phyloP scores from a whole-genome alignment of 2,113 vertebrate genomes.

The Xerus inauris region DNA sequence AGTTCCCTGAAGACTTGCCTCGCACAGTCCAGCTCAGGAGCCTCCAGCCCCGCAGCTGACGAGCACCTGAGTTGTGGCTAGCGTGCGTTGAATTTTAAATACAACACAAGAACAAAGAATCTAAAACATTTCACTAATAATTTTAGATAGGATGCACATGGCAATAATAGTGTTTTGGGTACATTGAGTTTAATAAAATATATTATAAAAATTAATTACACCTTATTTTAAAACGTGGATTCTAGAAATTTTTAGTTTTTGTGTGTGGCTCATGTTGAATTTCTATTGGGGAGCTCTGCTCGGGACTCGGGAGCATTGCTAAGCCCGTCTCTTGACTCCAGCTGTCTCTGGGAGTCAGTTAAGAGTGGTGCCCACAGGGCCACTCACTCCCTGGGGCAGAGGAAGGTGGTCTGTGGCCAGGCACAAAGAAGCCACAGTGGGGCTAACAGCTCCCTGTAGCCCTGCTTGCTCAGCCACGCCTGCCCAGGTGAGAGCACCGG shows the following conservation, averaged over 20 bases:
- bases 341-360: rapidly evolving
- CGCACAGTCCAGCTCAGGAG: rapidly evolving
- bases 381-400: rapidly evolving
- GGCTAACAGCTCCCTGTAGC: neutral
- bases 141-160: neutral
- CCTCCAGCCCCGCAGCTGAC: rapidly evolving
- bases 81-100: neutral
- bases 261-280: rapidly evolving
- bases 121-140: neutral
- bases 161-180: neutral
- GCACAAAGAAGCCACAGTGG: rapidly evolving
- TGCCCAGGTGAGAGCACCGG: neutral
- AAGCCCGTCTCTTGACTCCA: neutral
- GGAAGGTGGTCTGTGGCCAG: rapidly evolving
- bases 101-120: neutral
- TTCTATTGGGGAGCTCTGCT: rapidly evolving
- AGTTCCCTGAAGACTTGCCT: rapidly evolving
- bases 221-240: neutral
- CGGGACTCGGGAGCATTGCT: neutral
- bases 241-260: neutral
- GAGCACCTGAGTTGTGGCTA: neutral
- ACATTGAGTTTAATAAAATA: neutral
- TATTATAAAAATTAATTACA: neutral
- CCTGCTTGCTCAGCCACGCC: neutral
- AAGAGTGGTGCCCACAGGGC: rapidly evolving